Evolutionary conservation across 1,140 invertebrate species (phyloP), one percentile per base, ranked within the genome.

Genomic region (Dufourea novaeangliae): DNA sequence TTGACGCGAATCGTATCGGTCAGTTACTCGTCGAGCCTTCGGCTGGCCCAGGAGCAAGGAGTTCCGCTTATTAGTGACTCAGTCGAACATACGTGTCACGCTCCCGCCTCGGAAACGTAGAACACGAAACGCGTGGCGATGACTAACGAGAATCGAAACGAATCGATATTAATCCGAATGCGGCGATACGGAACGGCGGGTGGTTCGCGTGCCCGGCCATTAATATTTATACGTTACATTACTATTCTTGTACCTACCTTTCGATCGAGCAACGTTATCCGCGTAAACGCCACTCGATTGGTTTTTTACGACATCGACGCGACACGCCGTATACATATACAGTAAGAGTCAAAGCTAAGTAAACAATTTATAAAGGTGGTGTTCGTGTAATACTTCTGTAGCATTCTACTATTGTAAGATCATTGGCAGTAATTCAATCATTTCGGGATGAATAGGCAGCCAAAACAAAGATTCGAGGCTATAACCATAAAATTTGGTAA

Each of bases 141-240:
- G 82, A 83, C 82, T 84, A 84, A 84, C 81, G 69, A 80, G 44
- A 52, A 83, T 71, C 50, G 34, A 32, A 41, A 72, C 12, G 44
- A 82, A 56, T 84, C 82, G 82, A 84, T 84, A 83, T 80, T 34
- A 76, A 54, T 63, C 67, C n/a, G 61, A 74, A 56, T 54, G 66
- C 59, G 27, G 17, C 59, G 37, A 32, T 66, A 54, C 54, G 69
- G 27, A 62, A 52, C 61, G 70, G 39, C 52, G 34, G 63, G 62
- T 39, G 50, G 54, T 54, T 71, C 4, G n/a, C 56, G 67, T 68
- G 61, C 52, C 41, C 72, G 32, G 10, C 54, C 56, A 77, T 77
- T 76, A 76, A 76, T 76, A 76, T 76, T 69, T 76, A 76, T 76
- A 8, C 25, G 11, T 7, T 3, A 5, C 12, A 34, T n/a, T 4